Conservation (phyloP, 2,797 vertebrate species). For the Coregonus suidteri region DNA sequence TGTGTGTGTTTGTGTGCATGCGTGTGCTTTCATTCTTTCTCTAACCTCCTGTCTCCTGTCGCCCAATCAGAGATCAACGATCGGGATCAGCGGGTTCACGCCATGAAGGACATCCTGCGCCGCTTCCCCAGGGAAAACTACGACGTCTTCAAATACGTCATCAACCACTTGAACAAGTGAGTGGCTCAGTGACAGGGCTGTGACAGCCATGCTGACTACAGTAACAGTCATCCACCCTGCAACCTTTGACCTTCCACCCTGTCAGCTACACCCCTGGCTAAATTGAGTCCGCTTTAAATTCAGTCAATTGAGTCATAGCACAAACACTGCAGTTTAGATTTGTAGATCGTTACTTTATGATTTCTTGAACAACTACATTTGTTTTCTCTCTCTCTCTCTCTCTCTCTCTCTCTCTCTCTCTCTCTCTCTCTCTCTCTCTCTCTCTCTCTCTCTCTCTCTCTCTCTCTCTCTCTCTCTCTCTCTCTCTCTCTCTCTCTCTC, state of each 20-base stretch:
- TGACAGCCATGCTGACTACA: background rate
- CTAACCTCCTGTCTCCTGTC: slow-evolving; percentile 3
- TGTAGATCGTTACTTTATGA: background rate
- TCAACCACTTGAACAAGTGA: slow-evolving; percentile 91
- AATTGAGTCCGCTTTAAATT: slow-evolving; percentile 9
- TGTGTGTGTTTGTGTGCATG: background rate
- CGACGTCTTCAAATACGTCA: slow-evolving; percentile 94
- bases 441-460: background rate
- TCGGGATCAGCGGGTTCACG: slow-evolving; percentile 89
- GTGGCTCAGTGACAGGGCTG: slow-evolving; percentile 27
- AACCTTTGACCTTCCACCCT: background rate
- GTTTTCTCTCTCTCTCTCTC: background rate
- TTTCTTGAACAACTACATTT: background rate
- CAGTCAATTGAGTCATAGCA: background rate
- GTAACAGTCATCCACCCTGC: background rate
- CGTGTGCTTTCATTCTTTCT: slow-evolving; percentile 14
- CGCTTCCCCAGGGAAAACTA: slow-evolving; percentile 93
- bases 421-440: background rate
- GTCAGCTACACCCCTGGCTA: background rate
- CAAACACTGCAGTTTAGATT: background rate
- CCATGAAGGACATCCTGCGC: slow-evolving; percentile 91
- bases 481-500: background rate
- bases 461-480: background rate
- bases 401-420: background rate
- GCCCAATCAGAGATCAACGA: slow-evolving; percentile 86